These are phyloP conservation scores for Quadroppia sp. DNA, from an alignment of 2,888 invertebrate genomes.

Conservation along the genomic window DNA sequence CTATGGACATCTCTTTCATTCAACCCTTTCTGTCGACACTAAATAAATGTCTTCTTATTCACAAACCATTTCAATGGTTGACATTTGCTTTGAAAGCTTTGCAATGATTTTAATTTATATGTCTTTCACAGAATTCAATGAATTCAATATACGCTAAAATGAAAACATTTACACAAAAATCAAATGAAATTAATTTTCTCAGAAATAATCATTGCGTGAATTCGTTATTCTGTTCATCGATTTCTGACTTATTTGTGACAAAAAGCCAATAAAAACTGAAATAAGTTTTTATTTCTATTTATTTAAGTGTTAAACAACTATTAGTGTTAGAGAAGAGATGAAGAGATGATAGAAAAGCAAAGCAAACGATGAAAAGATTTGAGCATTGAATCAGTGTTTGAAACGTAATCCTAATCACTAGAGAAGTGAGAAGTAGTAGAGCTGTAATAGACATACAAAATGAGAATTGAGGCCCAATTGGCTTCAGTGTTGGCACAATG, in stretches of 20 bases:
- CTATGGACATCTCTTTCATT: not conserved
- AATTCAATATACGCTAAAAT: not conserved
- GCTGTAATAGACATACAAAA: not conserved
- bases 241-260: not conserved
- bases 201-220: not conserved
- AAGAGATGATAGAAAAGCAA: constrained; percentile 9
- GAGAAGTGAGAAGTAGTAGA: not conserved
- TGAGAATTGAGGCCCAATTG: constrained; percentile 1
- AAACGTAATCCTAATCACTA: constrained; percentile 19
- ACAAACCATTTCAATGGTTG: not conserved
- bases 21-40: not conserved
- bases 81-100: not conserved
- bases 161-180: not conserved
- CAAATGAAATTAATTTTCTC: not conserved
- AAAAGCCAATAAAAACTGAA: not conserved
- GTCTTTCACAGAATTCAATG: not conserved
- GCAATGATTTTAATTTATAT: constrained; percentile 13
- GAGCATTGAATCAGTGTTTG: not conserved
- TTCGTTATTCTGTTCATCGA: not conserved
- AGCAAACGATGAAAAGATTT: constrained; percentile 13
- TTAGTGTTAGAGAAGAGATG: too few species aligned
- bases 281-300: constrained; percentile 11
- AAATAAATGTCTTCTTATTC: constrained; percentile 17
- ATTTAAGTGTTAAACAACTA: constrained; percentile 17
- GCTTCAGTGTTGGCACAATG: too few species aligned